Base-by-base conservation (phyloP, 2,888 invertebrate species). In the Calliphora vomitoria region DNA sequence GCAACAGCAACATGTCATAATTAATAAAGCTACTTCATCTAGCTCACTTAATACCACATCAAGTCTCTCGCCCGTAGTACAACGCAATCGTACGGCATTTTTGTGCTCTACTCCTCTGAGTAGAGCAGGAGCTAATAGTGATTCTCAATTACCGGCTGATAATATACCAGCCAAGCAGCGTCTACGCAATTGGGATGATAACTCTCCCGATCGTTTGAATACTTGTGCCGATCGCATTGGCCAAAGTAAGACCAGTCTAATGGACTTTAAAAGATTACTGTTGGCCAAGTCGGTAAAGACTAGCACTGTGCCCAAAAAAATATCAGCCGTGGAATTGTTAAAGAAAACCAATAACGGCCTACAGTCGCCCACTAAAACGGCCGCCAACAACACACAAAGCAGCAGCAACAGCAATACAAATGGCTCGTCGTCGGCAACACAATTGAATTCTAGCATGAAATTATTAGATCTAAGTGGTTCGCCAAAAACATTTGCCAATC, bases 221-320 rank as follows among this genome's bases (percentile, higher is more conserved):
- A 95, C 95, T 35, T 96, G 96, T 90, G 95, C 95, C 8, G 96
- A 96, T 92, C 94, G 96, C 88, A 95, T 95, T 90, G 96, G 95
- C 0, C 93, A 95, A 2, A 95, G 96, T 84, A 96, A 97, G 91
- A 98, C 97, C 0, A 97, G 97, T 2, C 95, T 97, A 86, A 94
- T 97, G 91, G 97, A 98, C 93, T 98, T 98, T 92, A 98, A 98
- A 92, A 96, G 96, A 91, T 94, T 97, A 15, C 94, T 97, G 35
- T 94, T 97, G 50, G 96, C 97, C 90, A 97, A 97, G 90, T 97
- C 96, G 90, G 95, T 96, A 1, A 96, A 96, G 92, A 94, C 95
- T 18, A 94, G 95, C 84, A 94, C 94, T 58, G 94, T 95, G 44
- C 95, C 95, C 91, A 94, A 92, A 66, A 95, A 95, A 86, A 94